Conservation (phyloP, 2,797 vertebrate species). For the Philypnodon macrostomus region DNA sequence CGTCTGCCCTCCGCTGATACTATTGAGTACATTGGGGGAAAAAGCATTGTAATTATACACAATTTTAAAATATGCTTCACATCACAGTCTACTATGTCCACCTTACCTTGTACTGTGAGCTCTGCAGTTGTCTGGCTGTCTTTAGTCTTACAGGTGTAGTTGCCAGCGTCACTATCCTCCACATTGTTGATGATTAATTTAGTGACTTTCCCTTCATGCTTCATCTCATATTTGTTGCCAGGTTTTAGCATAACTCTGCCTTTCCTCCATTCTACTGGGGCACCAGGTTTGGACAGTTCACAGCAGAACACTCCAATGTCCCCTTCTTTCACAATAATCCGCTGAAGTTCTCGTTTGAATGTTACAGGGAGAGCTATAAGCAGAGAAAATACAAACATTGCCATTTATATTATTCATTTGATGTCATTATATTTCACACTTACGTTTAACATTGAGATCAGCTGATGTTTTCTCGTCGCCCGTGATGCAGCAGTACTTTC, state of each 20-base stretch:
- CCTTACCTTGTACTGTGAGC: constrained; percentile 83
- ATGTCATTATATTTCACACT: too few species aligned
- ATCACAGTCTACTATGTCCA: neutral
- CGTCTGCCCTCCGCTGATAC: constrained; percentile 47
- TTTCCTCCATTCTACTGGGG: constrained; percentile 85
- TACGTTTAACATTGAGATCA: constrained; percentile 77
- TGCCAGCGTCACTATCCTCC: constrained; percentile 84
- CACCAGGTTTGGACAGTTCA: constrained; percentile 79
- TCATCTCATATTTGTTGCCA: constrained; percentile 85
- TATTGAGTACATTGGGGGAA: constrained; percentile 47
- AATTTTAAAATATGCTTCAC: neutral
- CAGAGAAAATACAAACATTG: neutral
- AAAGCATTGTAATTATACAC: constrained; percentile 7
- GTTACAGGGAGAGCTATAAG: constrained; percentile 80
- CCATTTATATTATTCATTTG: too few species aligned
- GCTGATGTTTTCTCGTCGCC: constrained; percentile 78
- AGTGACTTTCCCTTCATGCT: constrained; percentile 69
- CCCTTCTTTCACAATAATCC: constrained; percentile 80
- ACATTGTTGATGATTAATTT: constrained; percentile 77
- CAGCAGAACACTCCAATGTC: constrained; percentile 74
- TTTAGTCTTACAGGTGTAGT: constrained; percentile 86
- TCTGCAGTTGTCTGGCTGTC: constrained; percentile 80
- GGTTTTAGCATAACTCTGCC: constrained; percentile 81
- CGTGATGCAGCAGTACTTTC: constrained; percentile 60
- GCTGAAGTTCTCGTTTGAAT: constrained; percentile 81